Conservation (phyloP, 2,888 invertebrate species). For the Stegana nigrithorax region DNA sequence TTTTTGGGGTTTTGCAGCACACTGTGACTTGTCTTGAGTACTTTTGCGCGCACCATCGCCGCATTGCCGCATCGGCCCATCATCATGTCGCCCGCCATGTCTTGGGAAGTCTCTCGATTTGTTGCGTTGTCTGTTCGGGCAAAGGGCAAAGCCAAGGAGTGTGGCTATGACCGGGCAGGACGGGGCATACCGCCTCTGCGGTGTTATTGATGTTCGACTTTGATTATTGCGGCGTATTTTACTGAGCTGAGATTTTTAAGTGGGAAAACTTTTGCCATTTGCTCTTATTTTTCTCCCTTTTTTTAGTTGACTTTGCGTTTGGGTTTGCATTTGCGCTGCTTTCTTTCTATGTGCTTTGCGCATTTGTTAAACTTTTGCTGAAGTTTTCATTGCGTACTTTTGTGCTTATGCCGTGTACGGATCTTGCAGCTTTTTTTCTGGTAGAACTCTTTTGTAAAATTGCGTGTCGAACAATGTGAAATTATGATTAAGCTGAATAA, state of each 20-base stretch:
- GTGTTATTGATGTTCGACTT: constrained; percentile 48
- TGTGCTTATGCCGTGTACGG: no score
- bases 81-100: background rate
- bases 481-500: no score
- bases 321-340: constrained; percentile 22
- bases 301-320: constrained; percentile 18
- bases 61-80: constrained; percentile 26
- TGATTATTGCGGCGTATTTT: constrained; percentile 50
- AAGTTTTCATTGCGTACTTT: constrained; percentile 3
- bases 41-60: background rate
- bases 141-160: constrained; percentile 22
- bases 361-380: background rate
- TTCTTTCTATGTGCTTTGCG: background rate
- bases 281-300: constrained; percentile 30
- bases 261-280: constrained; percentile 42
- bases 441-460: no score
- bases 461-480: no score
- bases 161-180: background rate
- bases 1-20: background rate
- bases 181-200: background rate
- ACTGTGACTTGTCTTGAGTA: background rate
- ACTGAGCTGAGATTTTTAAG: constrained; percentile 22
- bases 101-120: background rate
- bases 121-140: constrained; percentile 3
- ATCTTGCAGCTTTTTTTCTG: no score